A percentile compares a stretch with the other conserved stretches of the same genome.
Conservation (phyloP, 2,797 vertebrate genomes). For the Calcarius lapponicus region DNA sequence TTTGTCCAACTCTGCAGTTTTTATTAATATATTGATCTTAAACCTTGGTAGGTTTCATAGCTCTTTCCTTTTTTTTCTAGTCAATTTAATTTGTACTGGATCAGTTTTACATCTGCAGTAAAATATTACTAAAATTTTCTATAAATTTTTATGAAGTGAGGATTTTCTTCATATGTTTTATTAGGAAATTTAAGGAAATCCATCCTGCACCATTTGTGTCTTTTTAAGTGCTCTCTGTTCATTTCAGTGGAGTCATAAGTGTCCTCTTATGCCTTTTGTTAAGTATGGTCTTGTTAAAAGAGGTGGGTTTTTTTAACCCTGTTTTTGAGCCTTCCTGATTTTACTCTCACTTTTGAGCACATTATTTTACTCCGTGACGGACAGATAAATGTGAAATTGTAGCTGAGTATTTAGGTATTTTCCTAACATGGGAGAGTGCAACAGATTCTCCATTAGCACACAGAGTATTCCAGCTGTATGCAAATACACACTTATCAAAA, state of each 20-base stretch:
- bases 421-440: neutral
- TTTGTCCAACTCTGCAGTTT: neutral
- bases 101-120: constrained; percentile 33
- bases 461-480: neutral
- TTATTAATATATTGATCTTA: constrained; percentile 4
- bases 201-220: neutral
- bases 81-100: constrained; percentile 31
- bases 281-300: neutral
- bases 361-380: neutral
- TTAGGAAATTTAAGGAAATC: constrained; percentile 7
- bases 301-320: neutral
- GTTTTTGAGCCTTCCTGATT: neutral
- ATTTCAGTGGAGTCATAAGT: neutral
- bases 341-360: neutral
- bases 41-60: neutral
- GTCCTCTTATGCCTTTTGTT: neutral
- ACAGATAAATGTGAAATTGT: neutral
- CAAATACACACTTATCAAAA: neutral
- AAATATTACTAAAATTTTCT: constrained; percentile 31
- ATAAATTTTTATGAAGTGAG: constrained; percentile 40
- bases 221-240: constrained; percentile 4
- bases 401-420: neutral
- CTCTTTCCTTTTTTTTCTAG: neutral
- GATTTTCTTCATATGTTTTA: constrained; percentile 33
- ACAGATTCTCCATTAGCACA: neutral